Percentiles rank a stretch among this genome's conserved stretches.
These are phyloP conservation scores for Tetramorium simillimum DNA, from an alignment of 1,140 invertebrate species.

Conservation along the genomic window DNA sequence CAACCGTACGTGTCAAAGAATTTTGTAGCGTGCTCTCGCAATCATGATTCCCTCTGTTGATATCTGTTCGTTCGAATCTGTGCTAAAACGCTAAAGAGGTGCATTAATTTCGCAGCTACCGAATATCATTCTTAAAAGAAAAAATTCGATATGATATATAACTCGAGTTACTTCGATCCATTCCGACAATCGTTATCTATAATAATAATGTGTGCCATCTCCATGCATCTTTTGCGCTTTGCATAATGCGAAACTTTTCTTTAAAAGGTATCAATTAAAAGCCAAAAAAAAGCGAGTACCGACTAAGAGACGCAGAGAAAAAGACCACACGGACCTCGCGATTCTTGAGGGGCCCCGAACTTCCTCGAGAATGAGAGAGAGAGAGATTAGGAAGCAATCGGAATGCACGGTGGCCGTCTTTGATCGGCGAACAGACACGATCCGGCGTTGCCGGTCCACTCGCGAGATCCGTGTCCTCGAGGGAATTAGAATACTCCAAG, in stretches of 20 bases:
- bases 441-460: slow-evolving; percentile 13
- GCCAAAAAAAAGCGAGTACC: background rate
- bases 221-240: background rate
- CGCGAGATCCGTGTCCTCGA: slow-evolving; percentile 13
- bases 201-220: background rate
- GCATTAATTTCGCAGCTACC: background rate
- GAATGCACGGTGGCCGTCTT: slow-evolving; percentile 69
- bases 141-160: background rate
- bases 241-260: background rate
- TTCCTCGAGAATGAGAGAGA: slow-evolving; percentile 59
- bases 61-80: background rate
- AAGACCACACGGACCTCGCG: background rate
- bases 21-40: background rate
- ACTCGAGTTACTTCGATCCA: background rate
- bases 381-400: slow-evolving; percentile 73
- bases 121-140: background rate
- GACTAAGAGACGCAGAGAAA: background rate
- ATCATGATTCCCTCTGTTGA: background rate
- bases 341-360: slow-evolving; percentile 1
- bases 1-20: background rate
- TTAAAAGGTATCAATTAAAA: slow-evolving; percentile 11
- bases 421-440: slow-evolving; percentile 67
- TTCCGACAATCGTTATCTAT: background rate
- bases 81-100: background rate
- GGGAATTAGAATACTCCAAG: slow-evolving; percentile 55